phyloP scores from a whole-genome alignment of 1,140 invertebrate genomes.

The Drosophila sechellia region DNA sequence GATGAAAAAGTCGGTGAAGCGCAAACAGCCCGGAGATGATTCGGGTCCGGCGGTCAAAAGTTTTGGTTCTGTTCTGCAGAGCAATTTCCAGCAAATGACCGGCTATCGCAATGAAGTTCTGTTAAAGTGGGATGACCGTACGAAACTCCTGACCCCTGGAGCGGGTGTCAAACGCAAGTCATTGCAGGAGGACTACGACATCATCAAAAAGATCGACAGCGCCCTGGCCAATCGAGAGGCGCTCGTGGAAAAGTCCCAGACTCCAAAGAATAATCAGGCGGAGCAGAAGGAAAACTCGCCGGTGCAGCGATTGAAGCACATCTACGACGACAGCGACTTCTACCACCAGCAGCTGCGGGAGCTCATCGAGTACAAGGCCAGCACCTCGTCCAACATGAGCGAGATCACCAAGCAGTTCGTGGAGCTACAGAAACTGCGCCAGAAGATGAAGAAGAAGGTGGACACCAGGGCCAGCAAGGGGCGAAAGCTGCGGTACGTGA shows the following conservation, averaged over 20 bases:
- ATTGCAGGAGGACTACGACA: constrained; percentile 89
- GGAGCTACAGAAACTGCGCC: constrained; percentile 94
- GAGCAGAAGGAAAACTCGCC: constrained; percentile 67
- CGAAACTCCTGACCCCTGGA: constrained; percentile 88
- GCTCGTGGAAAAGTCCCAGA: constrained; percentile 92
- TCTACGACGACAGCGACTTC: constrained; percentile 98
- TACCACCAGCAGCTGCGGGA: constrained; percentile 97
- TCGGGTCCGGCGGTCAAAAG: constrained; percentile 85
- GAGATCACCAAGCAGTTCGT: constrained; percentile 94
- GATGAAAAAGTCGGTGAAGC: constrained; percentile 76
- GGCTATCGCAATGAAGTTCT: constrained; percentile 91
- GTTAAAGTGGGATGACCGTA: constrained; percentile 97
- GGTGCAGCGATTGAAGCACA: constrained; percentile 86
- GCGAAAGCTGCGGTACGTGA: constrained; percentile 89
- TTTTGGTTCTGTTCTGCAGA: constrained; percentile 87
- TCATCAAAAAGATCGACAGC: constrained; percentile 94
- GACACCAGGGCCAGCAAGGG: constrained; percentile 97
- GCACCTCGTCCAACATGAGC: constrained; percentile 92
- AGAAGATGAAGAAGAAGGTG: constrained; percentile 95
- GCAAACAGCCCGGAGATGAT: constrained; percentile 83
- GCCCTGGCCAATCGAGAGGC: constrained; percentile 91
- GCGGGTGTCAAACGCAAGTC: constrained; percentile 88
- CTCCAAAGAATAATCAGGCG: constrained; percentile 90
- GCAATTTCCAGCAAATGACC: constrained; percentile 88
- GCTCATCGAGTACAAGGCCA: constrained; percentile 95